Percentiles rank a stretch among this genome's conserved stretches.
phyloP scores from a whole-genome alignment of 1,140 invertebrate species.

The Heliconius congener region DNA sequence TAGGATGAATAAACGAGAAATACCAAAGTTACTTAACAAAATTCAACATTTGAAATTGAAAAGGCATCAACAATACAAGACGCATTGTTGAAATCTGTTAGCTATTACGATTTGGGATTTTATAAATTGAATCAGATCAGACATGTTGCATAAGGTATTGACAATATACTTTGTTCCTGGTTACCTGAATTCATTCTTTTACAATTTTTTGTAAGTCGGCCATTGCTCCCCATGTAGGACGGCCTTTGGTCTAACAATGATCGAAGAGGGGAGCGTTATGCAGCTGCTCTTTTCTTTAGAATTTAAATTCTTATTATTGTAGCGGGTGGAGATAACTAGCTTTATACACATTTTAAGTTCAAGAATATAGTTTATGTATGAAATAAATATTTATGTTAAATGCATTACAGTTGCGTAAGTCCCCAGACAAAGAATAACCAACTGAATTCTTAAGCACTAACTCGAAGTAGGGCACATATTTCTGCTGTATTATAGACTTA shows the following conservation, averaged over 20 bases:
- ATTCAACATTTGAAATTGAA: constrained; percentile 38
- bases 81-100: neutral
- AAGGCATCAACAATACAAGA: neutral
- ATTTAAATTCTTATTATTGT: constrained; percentile 53
- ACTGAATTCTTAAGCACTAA: neutral
- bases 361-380: neutral
- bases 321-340: constrained; percentile 31
- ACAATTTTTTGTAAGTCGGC: constrained; percentile 59
- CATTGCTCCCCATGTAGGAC: constrained; percentile 70
- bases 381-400: neutral
- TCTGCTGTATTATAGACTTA: neutral
- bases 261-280: constrained; percentile 67
- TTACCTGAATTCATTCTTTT: constrained; percentile 69
- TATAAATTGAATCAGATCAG: neutral
- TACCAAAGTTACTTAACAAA: neutral
- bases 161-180: constrained; percentile 56
- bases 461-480: neutral
- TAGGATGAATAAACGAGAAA: too few species aligned
- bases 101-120: neutral
- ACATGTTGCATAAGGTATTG: neutral
- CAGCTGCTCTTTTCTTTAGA: constrained; percentile 76
- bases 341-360: constrained; percentile 4
- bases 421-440: neutral
- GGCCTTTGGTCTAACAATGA: constrained; percentile 76
- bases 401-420: neutral